phyloP scores from a whole-genome alignment of 2,888 invertebrate genomes.

The Drosophila borealis region DNA sequence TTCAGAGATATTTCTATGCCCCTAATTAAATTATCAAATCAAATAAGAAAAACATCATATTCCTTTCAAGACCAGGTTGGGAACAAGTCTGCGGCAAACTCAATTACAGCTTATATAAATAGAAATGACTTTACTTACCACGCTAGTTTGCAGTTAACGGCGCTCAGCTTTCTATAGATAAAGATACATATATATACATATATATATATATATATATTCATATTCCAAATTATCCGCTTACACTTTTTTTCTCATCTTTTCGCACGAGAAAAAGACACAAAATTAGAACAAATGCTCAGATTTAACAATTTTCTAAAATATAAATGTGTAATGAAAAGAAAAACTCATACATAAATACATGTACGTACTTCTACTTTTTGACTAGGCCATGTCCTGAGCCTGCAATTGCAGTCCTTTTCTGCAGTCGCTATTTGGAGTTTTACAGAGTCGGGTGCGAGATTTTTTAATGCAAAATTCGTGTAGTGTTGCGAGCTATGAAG shows the following conservation, averaged over 20 bases:
- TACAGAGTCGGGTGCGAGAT: conserved; percentile 33
- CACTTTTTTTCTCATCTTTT: neutral
- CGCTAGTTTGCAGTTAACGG: no score
- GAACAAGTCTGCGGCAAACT: no score
- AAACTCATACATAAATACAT: conserved; percentile 11
- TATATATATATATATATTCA: neutral
- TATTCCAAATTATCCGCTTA: conserved; percentile 1
- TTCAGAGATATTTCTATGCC: no score
- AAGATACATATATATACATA: neutral
- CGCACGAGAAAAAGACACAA: conserved; percentile 6
- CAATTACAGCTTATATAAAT: no score
- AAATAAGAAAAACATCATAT: no score
- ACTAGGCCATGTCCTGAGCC: conserved; percentile 9
- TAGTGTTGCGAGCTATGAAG: conserved; percentile 27
- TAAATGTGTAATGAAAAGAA: neutral
- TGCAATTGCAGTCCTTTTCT: neutral
- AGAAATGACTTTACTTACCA: neutral
- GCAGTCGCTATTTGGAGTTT: conserved; percentile 9
- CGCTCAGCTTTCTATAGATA: neutral
- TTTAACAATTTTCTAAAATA: conserved; percentile 58
- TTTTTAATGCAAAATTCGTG: conserved; percentile 75
- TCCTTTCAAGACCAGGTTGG: no score
- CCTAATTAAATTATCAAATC: no score
- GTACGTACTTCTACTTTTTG: conserved; percentile 15
- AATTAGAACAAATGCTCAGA: conserved; percentile 61